Conservation (phyloP, 2,888 invertebrate species). For the Eupithecia centaureata region DNA sequence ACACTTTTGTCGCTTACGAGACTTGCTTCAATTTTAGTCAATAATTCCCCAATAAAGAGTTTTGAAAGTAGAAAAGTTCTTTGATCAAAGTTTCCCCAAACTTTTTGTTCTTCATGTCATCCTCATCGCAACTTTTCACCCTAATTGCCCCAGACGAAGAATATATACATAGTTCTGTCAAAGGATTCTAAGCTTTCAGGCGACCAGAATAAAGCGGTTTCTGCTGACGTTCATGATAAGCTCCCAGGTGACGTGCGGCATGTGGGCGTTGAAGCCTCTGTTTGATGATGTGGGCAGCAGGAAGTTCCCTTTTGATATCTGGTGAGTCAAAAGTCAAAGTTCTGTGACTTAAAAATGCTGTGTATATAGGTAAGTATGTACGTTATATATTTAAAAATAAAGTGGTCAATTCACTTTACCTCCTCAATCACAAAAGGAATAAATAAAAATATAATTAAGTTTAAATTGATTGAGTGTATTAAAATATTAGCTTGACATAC, state of each 20-base stretch:
- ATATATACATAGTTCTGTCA: neutral
- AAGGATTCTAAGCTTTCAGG: slow-evolving; percentile 65
- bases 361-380: neutral
- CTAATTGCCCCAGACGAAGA: neutral
- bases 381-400: neutral
- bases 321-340: slow-evolving; percentile 51
- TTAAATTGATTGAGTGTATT: neutral
- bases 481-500: neutral
- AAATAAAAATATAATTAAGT: neutral
- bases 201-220: slow-evolving; percentile 64
- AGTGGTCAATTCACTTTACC: no score
- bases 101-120: no score
- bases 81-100: neutral
- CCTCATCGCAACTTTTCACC: neutral
- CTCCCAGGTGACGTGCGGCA: slow-evolving; percentile 66
- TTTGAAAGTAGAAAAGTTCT: no score
- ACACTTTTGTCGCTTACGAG: no score
- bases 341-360: neutral
- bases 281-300: slow-evolving; percentile 69
- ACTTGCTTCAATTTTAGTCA: no score
- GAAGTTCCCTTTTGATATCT: slow-evolving; percentile 77
- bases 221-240: slow-evolving; percentile 69
- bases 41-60: no score
- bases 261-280: slow-evolving; percentile 72
- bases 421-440: neutral